phyloP scores from a whole-genome alignment of 2,888 invertebrate genomes.

The Campaea margaritaria region DNA sequence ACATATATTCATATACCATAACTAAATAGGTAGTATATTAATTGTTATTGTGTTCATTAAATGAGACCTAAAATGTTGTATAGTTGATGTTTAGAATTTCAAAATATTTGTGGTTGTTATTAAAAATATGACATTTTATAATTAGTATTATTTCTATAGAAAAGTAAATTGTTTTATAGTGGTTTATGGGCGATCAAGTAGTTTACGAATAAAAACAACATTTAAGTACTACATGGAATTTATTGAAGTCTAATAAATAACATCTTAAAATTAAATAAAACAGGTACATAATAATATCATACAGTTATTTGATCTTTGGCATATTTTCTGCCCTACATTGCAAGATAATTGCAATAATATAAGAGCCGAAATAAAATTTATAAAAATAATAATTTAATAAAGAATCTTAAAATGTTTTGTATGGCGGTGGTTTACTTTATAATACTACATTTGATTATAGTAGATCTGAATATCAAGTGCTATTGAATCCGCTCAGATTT shows the following conservation, averaged over 20 bases:
- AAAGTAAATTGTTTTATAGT: too few relatives aligned
- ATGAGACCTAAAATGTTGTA: background rate
- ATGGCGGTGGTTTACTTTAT: too few relatives aligned
- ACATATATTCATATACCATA: background rate
- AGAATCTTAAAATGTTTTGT: too few relatives aligned
- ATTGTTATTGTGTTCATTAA: background rate
- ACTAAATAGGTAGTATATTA: background rate
- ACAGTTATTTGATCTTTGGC: conserved; percentile 20
- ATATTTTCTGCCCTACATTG: background rate
- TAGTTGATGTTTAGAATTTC: conserved; percentile 6
- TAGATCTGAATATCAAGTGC: too few relatives aligned
- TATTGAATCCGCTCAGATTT: too few relatives aligned
- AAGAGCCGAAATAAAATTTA: too few relatives aligned
- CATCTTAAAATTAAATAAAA: conserved; percentile 7
- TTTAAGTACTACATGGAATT: conserved; percentile 17
- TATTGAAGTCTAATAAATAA: conserved; percentile 14
- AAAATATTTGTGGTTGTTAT: conserved; percentile 11
- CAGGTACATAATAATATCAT: conserved; percentile 1
- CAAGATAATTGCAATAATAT: too few relatives aligned
- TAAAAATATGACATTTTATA: conserved; percentile 4
- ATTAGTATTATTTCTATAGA: background rate
- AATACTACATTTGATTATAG: too few relatives aligned
- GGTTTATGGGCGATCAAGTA: background rate
- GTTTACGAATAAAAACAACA: conserved; percentile 2
- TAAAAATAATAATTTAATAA: too few relatives aligned